A percentile compares a stretch with the other conserved stretches of the same genome.
Conservation (phyloP, 2,113 vertebrate species). For the Coturnix japonica region DNA sequence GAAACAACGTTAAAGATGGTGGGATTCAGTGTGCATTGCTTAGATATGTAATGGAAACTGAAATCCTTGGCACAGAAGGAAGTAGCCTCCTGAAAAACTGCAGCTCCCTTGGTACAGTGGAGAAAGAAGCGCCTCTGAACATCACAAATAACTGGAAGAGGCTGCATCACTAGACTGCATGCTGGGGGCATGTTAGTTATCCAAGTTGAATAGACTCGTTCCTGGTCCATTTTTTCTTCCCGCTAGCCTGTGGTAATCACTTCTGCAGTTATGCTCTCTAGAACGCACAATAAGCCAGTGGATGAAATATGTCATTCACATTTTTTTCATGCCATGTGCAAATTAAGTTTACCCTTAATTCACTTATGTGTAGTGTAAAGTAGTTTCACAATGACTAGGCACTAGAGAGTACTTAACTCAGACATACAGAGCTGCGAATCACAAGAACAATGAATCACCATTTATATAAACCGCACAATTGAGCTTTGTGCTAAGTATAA, state of each 20-base stretch:
- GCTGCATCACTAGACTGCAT: not conserved
- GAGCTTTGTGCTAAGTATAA: conserved; percentile 44
- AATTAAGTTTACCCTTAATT: not conserved
- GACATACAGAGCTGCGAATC: not conserved
- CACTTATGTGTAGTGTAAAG: not conserved
- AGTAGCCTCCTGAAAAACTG: not conserved
- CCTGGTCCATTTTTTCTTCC: not conserved
- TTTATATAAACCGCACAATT: conserved; percentile 59
- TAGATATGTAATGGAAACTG: not conserved
- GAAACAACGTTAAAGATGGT: not conserved
- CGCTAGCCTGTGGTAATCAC: not conserved
- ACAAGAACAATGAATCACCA: conserved; percentile 53
- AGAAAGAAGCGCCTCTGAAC: not conserved
- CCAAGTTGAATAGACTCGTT: not conserved
- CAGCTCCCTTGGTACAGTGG: not conserved
- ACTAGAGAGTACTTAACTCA: not conserved
- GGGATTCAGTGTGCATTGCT: rapidly evolving
- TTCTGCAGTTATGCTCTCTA: not conserved
- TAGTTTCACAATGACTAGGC: not conserved
- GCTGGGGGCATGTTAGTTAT: not conserved
- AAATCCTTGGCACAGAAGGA: not conserved
- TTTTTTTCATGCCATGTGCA: not conserved
- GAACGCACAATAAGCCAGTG: not conserved
- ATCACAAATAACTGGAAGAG: not conserved
- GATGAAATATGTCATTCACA: not conserved